Evolutionary conservation across 2,888 invertebrate genomes (phyloP).

Genomic region (Chrysotoxum bicinctum): DNA sequence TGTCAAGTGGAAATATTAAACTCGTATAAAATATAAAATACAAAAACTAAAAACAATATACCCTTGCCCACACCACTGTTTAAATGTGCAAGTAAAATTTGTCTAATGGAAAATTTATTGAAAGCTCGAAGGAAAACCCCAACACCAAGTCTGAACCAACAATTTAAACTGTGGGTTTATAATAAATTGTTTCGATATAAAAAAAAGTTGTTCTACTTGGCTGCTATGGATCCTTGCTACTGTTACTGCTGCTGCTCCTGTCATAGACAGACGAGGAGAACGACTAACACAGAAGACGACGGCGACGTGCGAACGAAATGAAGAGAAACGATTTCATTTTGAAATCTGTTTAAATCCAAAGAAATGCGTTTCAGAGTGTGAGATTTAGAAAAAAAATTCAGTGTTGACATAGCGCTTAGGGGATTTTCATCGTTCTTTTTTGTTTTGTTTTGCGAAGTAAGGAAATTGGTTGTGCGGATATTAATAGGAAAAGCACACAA

Average conservation of each 20-base stretch:
- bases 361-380: constrained; percentile 63
- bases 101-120: constrained; percentile 70
- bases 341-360: constrained; percentile 67
- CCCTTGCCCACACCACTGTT: constrained; percentile 32
- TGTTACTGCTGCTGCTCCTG: constrained; percentile 10
- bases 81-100: constrained; percentile 49
- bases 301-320: constrained; percentile 40
- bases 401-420: constrained; percentile 70
- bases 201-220: constrained; percentile 20
- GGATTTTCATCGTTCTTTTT: constrained; percentile 49
- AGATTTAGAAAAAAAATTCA: constrained; percentile 54
- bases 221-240: constrained; percentile 10
- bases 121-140: constrained; percentile 54
- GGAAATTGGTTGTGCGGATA: constrained; percentile 63
- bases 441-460: constrained; percentile 13
- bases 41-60: not conserved
- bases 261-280: constrained; percentile 11
- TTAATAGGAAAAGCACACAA: constrained; percentile 62
- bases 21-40: not conserved
- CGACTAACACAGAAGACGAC: constrained; percentile 1
- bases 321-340: constrained; percentile 68
- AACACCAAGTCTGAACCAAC: constrained; percentile 41
- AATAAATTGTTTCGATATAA: constrained; percentile 70
- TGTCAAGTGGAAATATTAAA: not conserved
- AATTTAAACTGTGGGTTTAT: constrained; percentile 57